Evolutionary conservation across 2,797 vertebrate genomes (phyloP), one percentile per base, ranked within the genome.

Genomic region (Babyrousa celebensis): DNA sequence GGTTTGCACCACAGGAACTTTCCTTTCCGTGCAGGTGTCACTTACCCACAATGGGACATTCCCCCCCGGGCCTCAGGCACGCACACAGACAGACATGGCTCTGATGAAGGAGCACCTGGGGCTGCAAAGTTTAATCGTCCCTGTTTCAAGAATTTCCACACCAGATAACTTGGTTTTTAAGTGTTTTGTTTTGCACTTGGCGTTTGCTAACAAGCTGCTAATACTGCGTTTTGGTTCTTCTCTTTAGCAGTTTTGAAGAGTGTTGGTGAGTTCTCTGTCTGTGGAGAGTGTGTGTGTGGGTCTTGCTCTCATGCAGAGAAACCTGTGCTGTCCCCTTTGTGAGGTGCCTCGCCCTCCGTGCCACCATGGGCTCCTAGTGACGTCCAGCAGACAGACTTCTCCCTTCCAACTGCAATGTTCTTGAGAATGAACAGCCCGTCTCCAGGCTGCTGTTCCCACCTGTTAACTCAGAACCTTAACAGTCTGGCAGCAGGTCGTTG

Each of bases 181-280:
- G 17, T 60, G 97, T 96, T 98, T 98, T 95, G 91, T 98, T 98
- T 97, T 98, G 96, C 97, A 96, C 98, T 98, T 98, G 96, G 90
- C 98, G 94, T 98, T 98, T 98, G 98, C 98, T 98, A 97, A 98
- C 94, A 98, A 97, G 98, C 92, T 96, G 98, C 98, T 99, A 98
- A 99, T 98, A 84, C 98, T 98, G 98, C 40, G 29, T 98, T 98
- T 99, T 98, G 98, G 88, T 98, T 98, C 97, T 98, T 98, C 98
- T 98, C 98, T 98, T 98, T 99, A 99, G 99, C 99, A 97, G 99
- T 99, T 99, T 99, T 99, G 99, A 99, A 99, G 99, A 99, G 98
- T 99, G 99, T 99, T 99, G 99, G 99, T 99, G 99, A 99, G 99
- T 99, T 99, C 99, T 98, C 97, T 98, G 98, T 98, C 97, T 98